Percentiles rank a stretch among this genome's conserved stretches.
Conservation (phyloP, 1,140 invertebrate species). For the Aphis gossypii region DNA sequence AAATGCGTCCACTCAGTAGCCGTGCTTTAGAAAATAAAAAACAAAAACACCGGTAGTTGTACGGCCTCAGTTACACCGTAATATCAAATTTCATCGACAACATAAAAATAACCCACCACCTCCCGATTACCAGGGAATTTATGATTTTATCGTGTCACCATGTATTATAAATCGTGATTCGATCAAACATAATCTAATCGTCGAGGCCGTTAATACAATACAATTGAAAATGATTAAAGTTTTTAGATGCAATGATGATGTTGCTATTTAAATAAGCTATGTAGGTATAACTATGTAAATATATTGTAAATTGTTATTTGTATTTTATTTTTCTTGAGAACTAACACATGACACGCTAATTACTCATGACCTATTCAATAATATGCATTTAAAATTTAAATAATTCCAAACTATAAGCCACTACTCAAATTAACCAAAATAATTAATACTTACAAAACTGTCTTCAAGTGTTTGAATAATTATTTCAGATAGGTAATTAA, state of each 20-base stretch:
- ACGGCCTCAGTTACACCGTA: not conserved
- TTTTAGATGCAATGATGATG: not conserved
- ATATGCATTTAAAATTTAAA: not conserved
- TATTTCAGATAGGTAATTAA: not conserved
- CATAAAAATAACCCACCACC: not conserved
- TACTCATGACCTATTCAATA: not conserved
- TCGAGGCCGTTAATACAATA: not conserved
- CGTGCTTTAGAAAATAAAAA: not conserved
- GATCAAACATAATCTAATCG: constrained; percentile 15
- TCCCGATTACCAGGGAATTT: not conserved
- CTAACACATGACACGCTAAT: not conserved
- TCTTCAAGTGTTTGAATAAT: not conserved
- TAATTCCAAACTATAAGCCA: not conserved
- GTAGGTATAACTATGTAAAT: not conserved
- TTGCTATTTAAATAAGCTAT: not conserved
- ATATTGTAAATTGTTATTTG: not conserved
- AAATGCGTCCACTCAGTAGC: not conserved
- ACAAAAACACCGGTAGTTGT: not conserved
- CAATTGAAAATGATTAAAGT: not conserved
- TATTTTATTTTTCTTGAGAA: not conserved
- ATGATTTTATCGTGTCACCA: not conserved
- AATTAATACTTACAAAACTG: not conserved
- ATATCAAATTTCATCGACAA: constrained; percentile 35
- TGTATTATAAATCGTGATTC: constrained; percentile 5
- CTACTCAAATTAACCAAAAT: not conserved